phyloP scores from a whole-genome alignment of 2,797 vertebrate genomes.

The Chelonia mydas region DNA sequence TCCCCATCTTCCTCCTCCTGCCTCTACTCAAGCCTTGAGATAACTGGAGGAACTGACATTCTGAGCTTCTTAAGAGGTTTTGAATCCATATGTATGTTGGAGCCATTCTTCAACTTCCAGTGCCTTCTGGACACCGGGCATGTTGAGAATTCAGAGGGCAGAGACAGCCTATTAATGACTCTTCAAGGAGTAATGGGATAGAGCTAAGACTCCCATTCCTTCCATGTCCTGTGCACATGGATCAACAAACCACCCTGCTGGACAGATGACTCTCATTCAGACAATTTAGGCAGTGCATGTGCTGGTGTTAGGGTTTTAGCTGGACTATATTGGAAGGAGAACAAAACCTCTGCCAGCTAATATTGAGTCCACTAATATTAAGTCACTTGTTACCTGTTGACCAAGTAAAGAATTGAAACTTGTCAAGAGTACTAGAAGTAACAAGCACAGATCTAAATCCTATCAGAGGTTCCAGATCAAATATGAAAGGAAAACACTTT shows the following conservation, averaged over 20 bases:
- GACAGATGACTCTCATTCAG: neutral
- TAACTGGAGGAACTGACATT: neutral
- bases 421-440: accelerated
- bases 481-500: accelerated
- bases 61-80: neutral
- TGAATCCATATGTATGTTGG: neutral
- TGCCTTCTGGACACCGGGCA: no score
- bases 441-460: accelerated
- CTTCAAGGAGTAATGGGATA: no score
- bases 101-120: neutral
- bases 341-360: neutral
- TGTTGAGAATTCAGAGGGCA: no score
- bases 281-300: neutral
- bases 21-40: neutral
- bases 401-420: neutral
- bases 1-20: neutral
- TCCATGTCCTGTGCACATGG: neutral
- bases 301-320: neutral
- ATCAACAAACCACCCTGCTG: neutral
- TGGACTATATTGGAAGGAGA: neutral
- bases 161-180: no score
- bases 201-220: no score
- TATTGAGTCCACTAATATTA: neutral
- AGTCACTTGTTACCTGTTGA: accelerated
- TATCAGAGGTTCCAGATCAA: neutral